Conservation (phyloP, 2,797 vertebrate species). For the Nasua narica region DNA sequence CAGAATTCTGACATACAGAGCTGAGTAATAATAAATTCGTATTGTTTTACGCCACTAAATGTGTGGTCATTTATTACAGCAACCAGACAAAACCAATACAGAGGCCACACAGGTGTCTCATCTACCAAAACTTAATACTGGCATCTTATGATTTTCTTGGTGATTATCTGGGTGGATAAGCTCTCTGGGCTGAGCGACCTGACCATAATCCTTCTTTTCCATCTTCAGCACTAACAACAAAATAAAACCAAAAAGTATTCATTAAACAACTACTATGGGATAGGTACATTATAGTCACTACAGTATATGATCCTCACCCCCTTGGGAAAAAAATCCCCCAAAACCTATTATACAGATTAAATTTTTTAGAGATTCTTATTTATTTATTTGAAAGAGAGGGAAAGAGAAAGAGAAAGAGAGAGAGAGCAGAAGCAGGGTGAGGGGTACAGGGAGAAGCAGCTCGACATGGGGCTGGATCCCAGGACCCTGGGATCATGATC, state of each 20-base stretch:
- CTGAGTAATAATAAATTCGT: not conserved
- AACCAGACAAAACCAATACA: not conserved
- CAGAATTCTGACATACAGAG: not conserved
- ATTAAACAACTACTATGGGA: not conserved
- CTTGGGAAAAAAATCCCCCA: not conserved
- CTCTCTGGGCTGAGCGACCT: not conserved
- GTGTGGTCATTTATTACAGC: not conserved
- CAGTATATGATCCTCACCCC: not conserved
- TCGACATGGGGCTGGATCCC: no score
- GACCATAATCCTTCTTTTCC: not conserved
- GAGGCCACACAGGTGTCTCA: not conserved
- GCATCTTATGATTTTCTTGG: not conserved
- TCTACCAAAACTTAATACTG: not conserved
- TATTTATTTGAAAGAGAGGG: not conserved
- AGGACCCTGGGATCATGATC: no score
- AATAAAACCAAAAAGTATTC: not conserved
- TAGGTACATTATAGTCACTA: not conserved
- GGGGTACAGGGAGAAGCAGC: no score
- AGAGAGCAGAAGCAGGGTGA: not conserved
- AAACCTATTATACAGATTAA: not conserved
- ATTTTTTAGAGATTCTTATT: not conserved
- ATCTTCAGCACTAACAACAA: not conserved
- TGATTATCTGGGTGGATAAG: not conserved
- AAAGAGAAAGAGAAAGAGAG: fast-evolving
- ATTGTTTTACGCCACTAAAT: not conserved